These are phyloP conservation scores for Thecophora atra DNA, from an alignment of 2,888 invertebrate genomes.

Conservation along the genomic window DNA sequence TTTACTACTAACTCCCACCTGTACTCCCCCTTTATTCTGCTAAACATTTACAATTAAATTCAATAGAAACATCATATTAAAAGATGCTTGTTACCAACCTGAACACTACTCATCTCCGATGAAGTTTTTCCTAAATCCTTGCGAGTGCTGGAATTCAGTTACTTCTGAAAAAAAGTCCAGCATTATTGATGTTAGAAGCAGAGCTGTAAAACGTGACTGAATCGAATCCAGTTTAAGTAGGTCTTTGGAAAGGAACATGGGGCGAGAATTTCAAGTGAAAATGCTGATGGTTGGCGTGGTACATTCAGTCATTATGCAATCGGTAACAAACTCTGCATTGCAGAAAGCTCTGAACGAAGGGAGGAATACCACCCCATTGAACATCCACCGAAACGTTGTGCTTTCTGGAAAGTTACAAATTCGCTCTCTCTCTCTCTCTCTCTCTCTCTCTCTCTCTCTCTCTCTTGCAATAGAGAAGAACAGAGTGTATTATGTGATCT, in stretches of 20 bases:
- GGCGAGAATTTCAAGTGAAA: too few species aligned
- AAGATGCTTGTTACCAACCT: slow-evolving; percentile 35
- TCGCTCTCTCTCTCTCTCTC: too few species aligned
- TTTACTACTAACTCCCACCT: too few species aligned
- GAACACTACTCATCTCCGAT: slow-evolving; percentile 32
- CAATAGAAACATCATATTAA: not conserved
- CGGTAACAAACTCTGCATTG: slow-evolving; percentile 6
- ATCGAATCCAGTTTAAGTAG: too few species aligned
- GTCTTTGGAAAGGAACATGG: too few species aligned
- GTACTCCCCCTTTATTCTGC: too few species aligned
- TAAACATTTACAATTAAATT: too few species aligned
- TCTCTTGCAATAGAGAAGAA: not conserved
- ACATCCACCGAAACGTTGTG: not conserved
- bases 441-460: not conserved
- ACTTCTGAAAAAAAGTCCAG: slow-evolving; percentile 18
- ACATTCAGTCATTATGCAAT: slow-evolving; percentile 23
- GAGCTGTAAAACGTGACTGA: too few species aligned
- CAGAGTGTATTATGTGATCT: not conserved
- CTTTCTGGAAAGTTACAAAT: not conserved
- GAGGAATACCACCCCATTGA: not conserved
- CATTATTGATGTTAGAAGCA: too few species aligned
- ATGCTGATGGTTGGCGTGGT: too few species aligned
- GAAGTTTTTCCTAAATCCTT: slow-evolving; percentile 12
- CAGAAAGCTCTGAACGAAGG: not conserved
- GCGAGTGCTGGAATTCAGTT: slow-evolving; percentile 6